phyloP scores from a whole-genome alignment of 2,888 invertebrate species.

The Dicyrtoma fusca region DNA sequence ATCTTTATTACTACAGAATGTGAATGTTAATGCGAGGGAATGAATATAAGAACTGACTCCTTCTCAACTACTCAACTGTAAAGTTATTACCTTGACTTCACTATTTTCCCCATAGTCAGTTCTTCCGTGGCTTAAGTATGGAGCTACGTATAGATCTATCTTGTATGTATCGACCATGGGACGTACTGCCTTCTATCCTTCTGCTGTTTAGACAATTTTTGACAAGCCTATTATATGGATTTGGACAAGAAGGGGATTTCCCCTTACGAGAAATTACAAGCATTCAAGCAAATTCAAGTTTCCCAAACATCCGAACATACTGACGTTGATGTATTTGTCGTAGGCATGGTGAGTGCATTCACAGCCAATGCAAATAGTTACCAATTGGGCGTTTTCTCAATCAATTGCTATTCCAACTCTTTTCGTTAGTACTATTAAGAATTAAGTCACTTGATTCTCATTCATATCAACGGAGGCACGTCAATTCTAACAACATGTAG shows the following conservation, averaged over 20 bases:
- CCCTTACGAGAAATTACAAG: constrained; percentile 6
- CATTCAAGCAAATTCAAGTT: constrained; percentile 3
- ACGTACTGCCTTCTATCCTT: no score
- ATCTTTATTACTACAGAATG: not conserved
- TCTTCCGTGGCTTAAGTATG: no score
- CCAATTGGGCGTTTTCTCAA: no score
- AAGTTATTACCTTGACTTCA: not conserved
- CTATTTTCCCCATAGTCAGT: no score
- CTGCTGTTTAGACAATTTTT: not conserved
- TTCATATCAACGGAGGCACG: no score
- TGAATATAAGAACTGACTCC: not conserved
- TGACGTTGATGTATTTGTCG: constrained; percentile 19
- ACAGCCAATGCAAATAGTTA: no score
- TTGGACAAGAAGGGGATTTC: constrained; percentile 2
- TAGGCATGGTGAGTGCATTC: not conserved
- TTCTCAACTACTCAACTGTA: not conserved
- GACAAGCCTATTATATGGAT: not conserved
- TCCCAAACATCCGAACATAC: not conserved
- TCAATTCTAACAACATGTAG: no score
- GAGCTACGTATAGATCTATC: no score
- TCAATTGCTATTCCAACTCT: no score
- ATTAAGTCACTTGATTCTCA: no score
- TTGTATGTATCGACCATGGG: no score
- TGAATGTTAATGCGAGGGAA: not conserved
- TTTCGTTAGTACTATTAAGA: no score